These are phyloP conservation scores for Notoglanidium macrostoma DNA, from an alignment of 2,797 vertebrate genomes.

Conservation along the genomic window DNA sequence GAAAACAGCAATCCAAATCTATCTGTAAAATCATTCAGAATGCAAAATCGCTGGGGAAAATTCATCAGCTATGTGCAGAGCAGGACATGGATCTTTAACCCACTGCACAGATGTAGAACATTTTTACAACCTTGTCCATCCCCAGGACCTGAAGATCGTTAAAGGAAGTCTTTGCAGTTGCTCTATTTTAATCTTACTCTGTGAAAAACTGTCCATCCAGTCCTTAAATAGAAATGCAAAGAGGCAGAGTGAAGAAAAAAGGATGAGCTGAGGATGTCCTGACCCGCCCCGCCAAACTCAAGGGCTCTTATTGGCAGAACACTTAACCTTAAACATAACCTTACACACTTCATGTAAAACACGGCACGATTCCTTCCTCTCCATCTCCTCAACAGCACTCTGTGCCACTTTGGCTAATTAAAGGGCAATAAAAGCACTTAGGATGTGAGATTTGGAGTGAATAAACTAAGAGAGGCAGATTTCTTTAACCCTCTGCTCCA, in stretches of 20 bases:
- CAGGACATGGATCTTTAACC: neutral
- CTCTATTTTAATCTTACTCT: neutral
- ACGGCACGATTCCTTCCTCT: neutral
- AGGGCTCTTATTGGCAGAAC: constrained; percentile 31
- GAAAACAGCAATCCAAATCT: neutral
- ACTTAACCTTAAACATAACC: constrained; percentile 31
- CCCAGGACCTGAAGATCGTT: neutral
- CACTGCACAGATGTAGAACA: neutral
- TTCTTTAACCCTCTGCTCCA: neutral
- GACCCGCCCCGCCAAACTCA: constrained; percentile 1
- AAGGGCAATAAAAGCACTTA: constrained; percentile 15
- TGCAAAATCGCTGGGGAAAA: neutral
- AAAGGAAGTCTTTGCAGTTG: neutral
- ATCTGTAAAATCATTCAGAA: neutral
- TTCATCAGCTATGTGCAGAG: neutral
- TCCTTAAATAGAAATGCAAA: neutral
- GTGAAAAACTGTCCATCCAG: neutral
- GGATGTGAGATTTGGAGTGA: neutral
- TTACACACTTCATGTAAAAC: neutral
- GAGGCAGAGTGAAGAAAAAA: neutral
- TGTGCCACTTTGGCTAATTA: neutral
- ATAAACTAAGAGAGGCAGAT: neutral
- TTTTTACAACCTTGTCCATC: neutral
- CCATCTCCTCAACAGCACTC: constrained; percentile 1
- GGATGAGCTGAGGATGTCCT: neutral